Percentiles rank a stretch among this genome's conserved stretches.
These are phyloP conservation scores for Enteromius afrohamiltoni DNA, from an alignment of 2,797 vertebrate species.

Conservation along the genomic window DNA sequence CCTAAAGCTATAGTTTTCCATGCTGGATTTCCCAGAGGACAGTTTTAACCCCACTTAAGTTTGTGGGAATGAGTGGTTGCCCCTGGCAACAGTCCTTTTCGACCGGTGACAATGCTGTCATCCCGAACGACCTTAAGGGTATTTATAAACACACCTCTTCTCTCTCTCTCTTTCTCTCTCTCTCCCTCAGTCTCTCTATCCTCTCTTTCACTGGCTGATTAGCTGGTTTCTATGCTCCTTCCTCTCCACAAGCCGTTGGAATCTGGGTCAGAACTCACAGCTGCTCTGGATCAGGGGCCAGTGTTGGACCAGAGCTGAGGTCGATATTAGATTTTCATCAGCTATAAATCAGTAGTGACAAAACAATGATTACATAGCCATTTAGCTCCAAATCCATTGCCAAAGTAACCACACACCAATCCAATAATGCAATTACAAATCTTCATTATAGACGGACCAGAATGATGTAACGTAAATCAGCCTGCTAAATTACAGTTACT, in stretches of 20 bases:
- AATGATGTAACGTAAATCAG: constrained; percentile 12
- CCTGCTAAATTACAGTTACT: background rate
- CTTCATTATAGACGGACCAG: background rate
- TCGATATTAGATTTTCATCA: constrained; percentile 38
- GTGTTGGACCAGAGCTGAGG: background rate
- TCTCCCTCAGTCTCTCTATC: constrained; percentile 11
- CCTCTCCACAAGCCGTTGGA: constrained; percentile 52
- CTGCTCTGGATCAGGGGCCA: constrained; percentile 53
- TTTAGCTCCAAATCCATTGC: constrained; percentile 9
- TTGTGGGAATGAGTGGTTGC: constrained; percentile 22
- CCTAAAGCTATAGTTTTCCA: background rate
- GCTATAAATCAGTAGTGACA: constrained; percentile 27
- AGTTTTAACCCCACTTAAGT: constrained; percentile 12
- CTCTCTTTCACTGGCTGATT: constrained; percentile 49
- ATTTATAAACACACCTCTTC: constrained; percentile 63
- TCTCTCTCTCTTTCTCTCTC: constrained; percentile 32
- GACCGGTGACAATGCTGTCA: constrained; percentile 63
- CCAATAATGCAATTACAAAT: constrained; percentile 20
- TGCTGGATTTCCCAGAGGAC: background rate
- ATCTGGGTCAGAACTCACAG: constrained; percentile 66
- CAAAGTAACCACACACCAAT: constrained; percentile 16
- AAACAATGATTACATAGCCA: constrained; percentile 27
- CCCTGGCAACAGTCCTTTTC: constrained; percentile 53
- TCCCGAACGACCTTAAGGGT: constrained; percentile 60
- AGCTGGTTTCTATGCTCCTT: constrained; percentile 51